phyloP scores from a whole-genome alignment of 2,888 invertebrate genomes.

The Patella depressa region DNA sequence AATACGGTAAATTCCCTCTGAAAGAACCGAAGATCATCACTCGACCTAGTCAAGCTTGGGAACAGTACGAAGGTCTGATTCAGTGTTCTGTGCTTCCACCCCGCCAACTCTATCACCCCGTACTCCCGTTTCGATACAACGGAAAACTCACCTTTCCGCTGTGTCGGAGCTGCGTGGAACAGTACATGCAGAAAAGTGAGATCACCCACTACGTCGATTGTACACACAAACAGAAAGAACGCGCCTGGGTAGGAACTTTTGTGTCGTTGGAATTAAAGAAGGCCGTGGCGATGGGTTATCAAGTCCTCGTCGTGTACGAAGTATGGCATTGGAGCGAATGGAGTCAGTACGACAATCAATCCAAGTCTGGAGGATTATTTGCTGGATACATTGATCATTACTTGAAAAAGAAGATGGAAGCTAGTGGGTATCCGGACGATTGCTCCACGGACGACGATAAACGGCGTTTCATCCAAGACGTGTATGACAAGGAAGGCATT shows the following conservation, averaged over 20 bases:
- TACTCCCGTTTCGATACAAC: background rate
- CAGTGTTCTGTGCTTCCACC: background rate
- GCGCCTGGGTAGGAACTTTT: background rate
- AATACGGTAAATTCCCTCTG: background rate
- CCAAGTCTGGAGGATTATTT: conserved; percentile 1
- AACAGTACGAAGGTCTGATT: background rate
- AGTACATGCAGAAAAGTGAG: background rate
- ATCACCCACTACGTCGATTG: background rate
- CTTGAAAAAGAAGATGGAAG: background rate
- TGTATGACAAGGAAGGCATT: background rate
- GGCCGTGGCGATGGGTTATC: background rate
- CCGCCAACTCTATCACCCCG: background rate
- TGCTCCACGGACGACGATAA: background rate
- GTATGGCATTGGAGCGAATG: background rate
- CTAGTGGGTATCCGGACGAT: background rate
- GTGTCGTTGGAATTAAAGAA: background rate
- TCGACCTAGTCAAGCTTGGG: background rate
- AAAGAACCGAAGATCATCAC: background rate
- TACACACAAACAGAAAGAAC: background rate
- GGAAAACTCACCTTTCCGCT: background rate
- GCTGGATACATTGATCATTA: background rate
- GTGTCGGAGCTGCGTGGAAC: background rate
- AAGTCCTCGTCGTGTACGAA: background rate
- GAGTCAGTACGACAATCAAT: background rate
- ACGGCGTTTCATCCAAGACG: background rate